These are phyloP conservation scores for Epizoanthus fatuus DNA, from an alignment of 92 coral and sea anemone species.

Conservation along the genomic window DNA sequence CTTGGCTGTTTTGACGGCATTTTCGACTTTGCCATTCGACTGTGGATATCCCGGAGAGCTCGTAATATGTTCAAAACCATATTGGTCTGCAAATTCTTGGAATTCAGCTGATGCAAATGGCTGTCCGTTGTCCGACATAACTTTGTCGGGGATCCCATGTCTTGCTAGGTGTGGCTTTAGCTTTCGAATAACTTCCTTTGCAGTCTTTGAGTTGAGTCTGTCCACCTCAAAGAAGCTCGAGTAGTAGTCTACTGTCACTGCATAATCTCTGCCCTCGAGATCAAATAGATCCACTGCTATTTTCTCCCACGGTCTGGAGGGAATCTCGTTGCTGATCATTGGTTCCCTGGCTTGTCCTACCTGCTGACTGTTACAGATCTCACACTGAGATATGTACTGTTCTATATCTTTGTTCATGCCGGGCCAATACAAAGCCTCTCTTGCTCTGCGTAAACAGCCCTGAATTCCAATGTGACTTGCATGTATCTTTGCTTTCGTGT, in stretches of 20 bases:
- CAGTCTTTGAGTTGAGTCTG: conserved; percentile 20
- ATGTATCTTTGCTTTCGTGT: conserved; percentile 35
- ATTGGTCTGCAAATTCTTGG: not conserved
- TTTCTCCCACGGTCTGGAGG: conserved; percentile 20
- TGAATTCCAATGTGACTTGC: conserved; percentile 49
- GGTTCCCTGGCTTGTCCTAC: conserved; percentile 37
- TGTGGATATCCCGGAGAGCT: not conserved
- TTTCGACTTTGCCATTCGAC: not conserved
- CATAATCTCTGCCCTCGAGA: conserved; percentile 13
- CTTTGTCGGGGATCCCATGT: conserved; percentile 11
- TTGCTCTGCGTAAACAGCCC: conserved; percentile 43
- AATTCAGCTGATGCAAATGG: conserved; percentile 16
- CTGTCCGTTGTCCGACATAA: conserved; percentile 10
- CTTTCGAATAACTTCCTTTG: conserved; percentile 8
- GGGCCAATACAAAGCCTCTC: conserved; percentile 44
- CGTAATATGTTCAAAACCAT: conserved; percentile 12
- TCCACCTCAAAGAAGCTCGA: conserved; percentile 38
- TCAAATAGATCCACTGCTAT: conserved; percentile 32
- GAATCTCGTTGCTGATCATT: conserved; percentile 13
- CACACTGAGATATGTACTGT: not conserved
- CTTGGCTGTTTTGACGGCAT: conserved; percentile 24
- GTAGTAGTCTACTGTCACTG: conserved; percentile 26
- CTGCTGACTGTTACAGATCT: conserved; percentile 18
- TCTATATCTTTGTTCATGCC: conserved; percentile 4
- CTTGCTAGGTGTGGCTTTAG: conserved; percentile 6